phyloP scores from a whole-genome alignment of 2,797 vertebrate species.

The Clamator glandarius region DNA sequence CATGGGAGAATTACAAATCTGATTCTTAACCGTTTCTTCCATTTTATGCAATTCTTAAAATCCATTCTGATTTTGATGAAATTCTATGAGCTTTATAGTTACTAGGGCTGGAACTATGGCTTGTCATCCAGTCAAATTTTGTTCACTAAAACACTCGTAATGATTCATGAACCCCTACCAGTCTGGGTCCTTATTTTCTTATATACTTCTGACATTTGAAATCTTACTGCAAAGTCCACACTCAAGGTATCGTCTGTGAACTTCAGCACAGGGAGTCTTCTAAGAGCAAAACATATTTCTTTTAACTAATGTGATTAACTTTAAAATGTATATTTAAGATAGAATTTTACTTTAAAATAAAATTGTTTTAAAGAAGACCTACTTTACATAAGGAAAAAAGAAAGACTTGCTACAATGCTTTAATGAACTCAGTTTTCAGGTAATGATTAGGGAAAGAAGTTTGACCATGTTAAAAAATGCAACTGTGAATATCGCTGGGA shows the following conservation, averaged over 20 bases:
- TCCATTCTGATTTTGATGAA: neutral
- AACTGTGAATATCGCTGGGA: neutral
- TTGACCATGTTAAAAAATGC: neutral
- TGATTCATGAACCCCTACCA: neutral
- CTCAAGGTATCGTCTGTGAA: neutral
- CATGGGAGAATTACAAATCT: neutral
- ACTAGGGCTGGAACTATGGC: neutral
- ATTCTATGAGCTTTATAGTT: neutral
- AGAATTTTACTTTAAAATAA: neutral
- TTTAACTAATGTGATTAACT: neutral
- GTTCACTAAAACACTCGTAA: neutral
- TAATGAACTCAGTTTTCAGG: neutral
- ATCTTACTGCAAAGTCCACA: neutral
- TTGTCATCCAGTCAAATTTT: neutral
- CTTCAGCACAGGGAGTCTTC: neutral
- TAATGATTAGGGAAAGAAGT: neutral
- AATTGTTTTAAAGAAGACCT: neutral
- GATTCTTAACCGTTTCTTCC: neutral
- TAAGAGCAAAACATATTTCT: neutral
- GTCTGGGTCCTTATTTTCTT: neutral
- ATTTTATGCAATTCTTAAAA: neutral
- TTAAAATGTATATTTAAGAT: neutral
- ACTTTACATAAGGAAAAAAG: neutral
- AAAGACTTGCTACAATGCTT: neutral
- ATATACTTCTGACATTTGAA: neutral